phyloP scores from a whole-genome alignment of 2,113 vertebrate species.

The Eretmochelys imbricata region DNA sequence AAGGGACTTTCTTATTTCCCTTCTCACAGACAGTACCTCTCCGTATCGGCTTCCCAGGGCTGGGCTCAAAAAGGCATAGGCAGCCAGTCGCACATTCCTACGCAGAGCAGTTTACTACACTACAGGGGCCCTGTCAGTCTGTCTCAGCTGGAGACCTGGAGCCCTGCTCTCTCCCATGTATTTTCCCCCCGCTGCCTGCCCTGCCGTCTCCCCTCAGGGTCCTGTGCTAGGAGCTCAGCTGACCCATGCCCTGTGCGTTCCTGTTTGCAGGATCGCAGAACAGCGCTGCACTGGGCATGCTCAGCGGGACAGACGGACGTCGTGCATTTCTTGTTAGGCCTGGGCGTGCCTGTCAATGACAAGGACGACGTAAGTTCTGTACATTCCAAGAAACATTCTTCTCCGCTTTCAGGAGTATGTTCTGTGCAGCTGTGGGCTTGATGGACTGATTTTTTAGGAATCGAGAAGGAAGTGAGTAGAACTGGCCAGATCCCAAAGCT shows the following conservation, averaged over 20 bases:
- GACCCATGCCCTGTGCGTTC: background rate
- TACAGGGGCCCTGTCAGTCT: background rate
- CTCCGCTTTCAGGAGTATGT: background rate
- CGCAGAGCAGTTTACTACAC: no score
- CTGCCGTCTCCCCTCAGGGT: no score
- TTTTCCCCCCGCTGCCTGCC: background rate
- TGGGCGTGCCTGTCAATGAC: constrained; percentile 89
- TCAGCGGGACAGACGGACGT: constrained; percentile 92
- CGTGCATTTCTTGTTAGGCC: constrained; percentile 86
- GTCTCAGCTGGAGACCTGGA: background rate
- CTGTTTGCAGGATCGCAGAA: constrained; percentile 85
- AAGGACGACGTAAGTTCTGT: constrained; percentile 91
- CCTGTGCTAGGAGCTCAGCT: background rate
- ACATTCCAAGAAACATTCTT: background rate
- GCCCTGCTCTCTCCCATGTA: background rate
- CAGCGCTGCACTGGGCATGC: constrained; percentile 95
- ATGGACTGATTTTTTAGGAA: background rate
- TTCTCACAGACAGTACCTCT: no score
- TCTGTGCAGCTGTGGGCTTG: background rate
- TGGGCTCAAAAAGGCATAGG: no score
- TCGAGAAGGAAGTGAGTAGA: background rate
- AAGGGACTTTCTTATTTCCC: no score
- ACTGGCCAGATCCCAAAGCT: background rate
- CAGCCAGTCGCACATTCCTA: no score
- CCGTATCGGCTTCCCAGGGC: no score